A percentile compares a stretch with the other conserved stretches of the same genome.
These are phyloP conservation scores for Blastomussa wellsi DNA, from an alignment of 92 coral and sea anemone genomes.

Conservation along the genomic window DNA sequence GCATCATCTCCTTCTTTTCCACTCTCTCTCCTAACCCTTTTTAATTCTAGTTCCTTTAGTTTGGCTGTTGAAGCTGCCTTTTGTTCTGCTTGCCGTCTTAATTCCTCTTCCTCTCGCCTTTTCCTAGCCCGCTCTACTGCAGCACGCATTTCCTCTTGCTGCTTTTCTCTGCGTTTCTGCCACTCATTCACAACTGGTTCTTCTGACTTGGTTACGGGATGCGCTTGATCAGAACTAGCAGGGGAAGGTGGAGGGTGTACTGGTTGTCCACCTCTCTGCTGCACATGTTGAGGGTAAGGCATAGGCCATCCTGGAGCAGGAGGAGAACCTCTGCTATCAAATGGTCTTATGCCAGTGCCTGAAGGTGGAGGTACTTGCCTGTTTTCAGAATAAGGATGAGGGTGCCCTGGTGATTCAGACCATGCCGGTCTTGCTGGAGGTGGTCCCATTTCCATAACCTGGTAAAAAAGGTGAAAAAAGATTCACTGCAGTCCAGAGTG, in stretches of 20 bases:
- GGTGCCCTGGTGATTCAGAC: conserved; percentile 75
- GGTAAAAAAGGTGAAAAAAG: not conserved
- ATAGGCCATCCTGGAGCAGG: conserved; percentile 73
- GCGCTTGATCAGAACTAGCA: conserved; percentile 32
- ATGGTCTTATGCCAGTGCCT: conserved; percentile 51
- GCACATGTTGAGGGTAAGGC: conserved; percentile 66
- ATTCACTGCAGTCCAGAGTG: not conserved
- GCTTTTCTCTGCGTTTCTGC: conserved; percentile 63
- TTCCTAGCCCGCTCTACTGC: conserved; percentile 93
- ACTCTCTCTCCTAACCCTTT: conserved; percentile 43
- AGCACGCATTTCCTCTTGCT: conserved; percentile 87
- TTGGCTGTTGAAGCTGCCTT: conserved; percentile 86
- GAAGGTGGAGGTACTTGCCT: conserved; percentile 64
- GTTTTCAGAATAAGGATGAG: conserved; percentile 49
- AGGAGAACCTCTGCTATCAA: conserved; percentile 63
- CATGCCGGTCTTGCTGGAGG: conserved; percentile 67
- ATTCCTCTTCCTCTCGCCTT: conserved; percentile 89
- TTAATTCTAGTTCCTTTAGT: conserved; percentile 71
- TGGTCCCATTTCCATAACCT: conserved; percentile 61
- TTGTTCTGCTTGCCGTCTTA: conserved; percentile 61
- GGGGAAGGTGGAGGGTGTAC: conserved; percentile 52
- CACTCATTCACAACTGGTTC: conserved; percentile 56
- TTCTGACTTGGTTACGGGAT: conserved; percentile 54
- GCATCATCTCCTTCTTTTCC: conserved; percentile 47
- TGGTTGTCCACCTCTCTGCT: conserved; percentile 60